Conservation (phyloP, 1,140 invertebrate species). For the Nixonia krombeini region DNA sequence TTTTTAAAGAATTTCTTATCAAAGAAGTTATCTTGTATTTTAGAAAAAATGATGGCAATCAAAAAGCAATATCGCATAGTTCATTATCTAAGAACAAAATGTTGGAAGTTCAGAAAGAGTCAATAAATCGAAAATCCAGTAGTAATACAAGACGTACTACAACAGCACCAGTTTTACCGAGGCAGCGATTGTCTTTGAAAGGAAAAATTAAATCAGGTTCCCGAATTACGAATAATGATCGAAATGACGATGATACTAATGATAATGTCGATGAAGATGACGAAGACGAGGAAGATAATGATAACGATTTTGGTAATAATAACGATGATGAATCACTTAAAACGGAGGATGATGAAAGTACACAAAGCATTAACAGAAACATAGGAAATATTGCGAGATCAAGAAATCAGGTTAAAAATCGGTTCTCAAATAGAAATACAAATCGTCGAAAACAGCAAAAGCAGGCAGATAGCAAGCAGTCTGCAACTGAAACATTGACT, state of each 20-base stretch:
- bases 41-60: constrained; percentile 26
- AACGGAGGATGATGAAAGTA: constrained; percentile 50
- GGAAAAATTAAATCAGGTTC: constrained; percentile 36
- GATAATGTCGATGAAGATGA: background rate
- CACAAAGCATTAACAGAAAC: constrained; percentile 47
- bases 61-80: constrained; percentile 35
- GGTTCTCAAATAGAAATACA: constrained; percentile 33
- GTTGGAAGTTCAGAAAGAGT: constrained; percentile 30
- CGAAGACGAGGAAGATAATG: constrained; percentile 44
- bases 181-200: constrained; percentile 42
- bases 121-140: constrained; percentile 29
- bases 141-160: constrained; percentile 41
- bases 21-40: background rate
- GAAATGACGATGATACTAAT: constrained; percentile 13
- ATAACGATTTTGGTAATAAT: no score
- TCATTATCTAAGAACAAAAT: constrained; percentile 30
- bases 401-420: constrained; percentile 36
- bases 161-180: constrained; percentile 38
- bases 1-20: background rate
- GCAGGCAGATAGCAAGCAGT: constrained; percentile 17
- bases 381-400: constrained; percentile 28
- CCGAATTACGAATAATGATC: background rate
- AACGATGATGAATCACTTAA: no score
- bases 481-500: constrained; percentile 37
- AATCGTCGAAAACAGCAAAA: constrained; percentile 47